Conservation (phyloP, 2,113 vertebrate genomes). For the pig (Sus scrofa) region DNA sequence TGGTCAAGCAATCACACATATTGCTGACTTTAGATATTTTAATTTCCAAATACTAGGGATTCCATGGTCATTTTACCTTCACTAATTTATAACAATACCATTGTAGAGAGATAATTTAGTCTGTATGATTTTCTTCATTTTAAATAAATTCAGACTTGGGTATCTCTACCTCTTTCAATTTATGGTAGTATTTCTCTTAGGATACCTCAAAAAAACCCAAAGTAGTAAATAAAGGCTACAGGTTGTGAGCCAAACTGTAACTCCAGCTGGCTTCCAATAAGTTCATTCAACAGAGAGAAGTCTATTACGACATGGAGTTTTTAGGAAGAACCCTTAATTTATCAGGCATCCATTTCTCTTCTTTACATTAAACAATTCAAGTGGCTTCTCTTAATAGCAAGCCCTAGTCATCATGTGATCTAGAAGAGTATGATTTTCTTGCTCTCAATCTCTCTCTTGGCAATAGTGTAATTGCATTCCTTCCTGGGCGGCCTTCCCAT, state of each 20-base stretch:
- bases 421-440: background rate
- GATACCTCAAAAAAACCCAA: background rate
- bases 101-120: background rate
- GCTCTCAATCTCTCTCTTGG: background rate
- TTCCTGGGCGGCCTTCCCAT: background rate
- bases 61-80: background rate
- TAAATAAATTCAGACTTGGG: background rate
- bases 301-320: background rate
- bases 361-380: background rate
- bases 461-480: background rate
- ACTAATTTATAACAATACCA: background rate
- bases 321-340: constrained; percentile 10
- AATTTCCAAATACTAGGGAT: background rate
- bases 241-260: background rate
- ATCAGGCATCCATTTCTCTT: background rate
- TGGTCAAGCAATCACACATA: background rate
- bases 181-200: background rate
- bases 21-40: background rate
- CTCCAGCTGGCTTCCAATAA: background rate
- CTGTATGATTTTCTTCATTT: background rate
- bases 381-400: background rate
- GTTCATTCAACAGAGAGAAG: background rate
- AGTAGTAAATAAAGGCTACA: background rate
- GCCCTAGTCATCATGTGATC: background rate
- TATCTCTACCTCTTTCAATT: background rate